Evolutionary conservation across 2,113 vertebrate genomes (phyloP), one percentile per base, ranked within the genome.

Genomic region (Neopipo cinnamomea): DNA sequence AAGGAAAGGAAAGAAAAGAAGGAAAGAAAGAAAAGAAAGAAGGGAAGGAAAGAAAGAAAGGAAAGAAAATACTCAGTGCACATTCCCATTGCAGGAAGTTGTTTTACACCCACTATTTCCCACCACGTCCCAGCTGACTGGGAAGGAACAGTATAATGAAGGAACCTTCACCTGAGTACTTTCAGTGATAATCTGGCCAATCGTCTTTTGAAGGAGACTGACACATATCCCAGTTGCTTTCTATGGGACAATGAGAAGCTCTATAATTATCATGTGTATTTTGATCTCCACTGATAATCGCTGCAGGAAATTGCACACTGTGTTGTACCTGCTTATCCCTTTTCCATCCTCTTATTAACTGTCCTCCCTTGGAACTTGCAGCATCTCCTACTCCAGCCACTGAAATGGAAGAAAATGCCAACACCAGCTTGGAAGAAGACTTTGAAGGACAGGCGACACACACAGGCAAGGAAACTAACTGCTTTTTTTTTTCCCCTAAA

Each of bases 391-490:
- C 66, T 80, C 62, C 59, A 95, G 28, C 71, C 23, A 72, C 35
- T 67, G 83, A 87, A 86, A 98, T 98, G 98, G 98, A 98, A 96
- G 96, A 98, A 94, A 95, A 97, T 39, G 88, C 70, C 82, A 97
- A 97, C 79, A 97, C 70, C 94, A 95, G 97, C 94, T 71, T 98
- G 5, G 98, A 99, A 42, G 97, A 99, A 58, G 99, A 99, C 62
- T 97, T 98, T 95, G 98, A 99, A 87, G 98, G 98, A 92, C 97
- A 97, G 13, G 98, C 98, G 1, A 99, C 97, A 82, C 99, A 99
- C 41, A 99, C 99, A 98, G 99, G 99, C 99, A 98, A 98, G 93
- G 39, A 96, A 96, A 88, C 9, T 11, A 46, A 79, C 12, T n/a
- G n/a, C 3, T 1, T 5, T 21, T 4, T 71, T 71, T 61, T 31